Conservation (phyloP, 2,888 invertebrate species). For the Prenolepis imparis region DNA sequence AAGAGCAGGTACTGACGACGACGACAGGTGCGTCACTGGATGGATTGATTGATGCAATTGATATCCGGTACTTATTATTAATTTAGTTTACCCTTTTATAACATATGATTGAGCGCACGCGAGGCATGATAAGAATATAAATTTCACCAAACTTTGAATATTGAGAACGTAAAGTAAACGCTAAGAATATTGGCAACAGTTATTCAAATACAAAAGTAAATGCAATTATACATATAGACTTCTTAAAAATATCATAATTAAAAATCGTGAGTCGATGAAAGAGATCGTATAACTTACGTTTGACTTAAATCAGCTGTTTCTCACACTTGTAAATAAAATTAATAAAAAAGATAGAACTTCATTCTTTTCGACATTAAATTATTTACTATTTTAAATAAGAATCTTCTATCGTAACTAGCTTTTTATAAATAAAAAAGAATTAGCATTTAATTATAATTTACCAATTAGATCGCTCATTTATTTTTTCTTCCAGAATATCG, state of each 20-base stretch:
- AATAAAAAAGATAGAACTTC: background rate
- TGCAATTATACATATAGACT: background rate
- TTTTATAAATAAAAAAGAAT: background rate
- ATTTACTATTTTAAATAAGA: background rate
- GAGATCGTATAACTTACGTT: background rate
- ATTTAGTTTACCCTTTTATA: conserved; percentile 12
- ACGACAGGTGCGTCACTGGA: conserved; percentile 40
- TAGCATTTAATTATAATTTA: background rate
- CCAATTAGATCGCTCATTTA: background rate
- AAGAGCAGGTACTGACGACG: conserved; percentile 26
- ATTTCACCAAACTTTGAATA: conserved; percentile 1
- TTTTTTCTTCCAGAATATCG: background rate
- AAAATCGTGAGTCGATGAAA: background rate
- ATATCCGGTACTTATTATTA: conserved; percentile 25
- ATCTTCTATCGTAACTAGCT: background rate
- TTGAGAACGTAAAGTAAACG: background rate
- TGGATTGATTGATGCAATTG: conserved; percentile 29
- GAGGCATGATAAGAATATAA: conserved; percentile 1
- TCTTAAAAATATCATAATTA: background rate
- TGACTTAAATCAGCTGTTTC: background rate
- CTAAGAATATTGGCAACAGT: background rate
- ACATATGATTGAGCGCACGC: background rate
- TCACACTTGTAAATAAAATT: background rate
- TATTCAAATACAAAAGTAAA: background rate
- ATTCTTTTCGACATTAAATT: conserved; percentile 3